phyloP scores from a whole-genome alignment of 2,797 vertebrate species.

The Mergus octosetaceus region DNA sequence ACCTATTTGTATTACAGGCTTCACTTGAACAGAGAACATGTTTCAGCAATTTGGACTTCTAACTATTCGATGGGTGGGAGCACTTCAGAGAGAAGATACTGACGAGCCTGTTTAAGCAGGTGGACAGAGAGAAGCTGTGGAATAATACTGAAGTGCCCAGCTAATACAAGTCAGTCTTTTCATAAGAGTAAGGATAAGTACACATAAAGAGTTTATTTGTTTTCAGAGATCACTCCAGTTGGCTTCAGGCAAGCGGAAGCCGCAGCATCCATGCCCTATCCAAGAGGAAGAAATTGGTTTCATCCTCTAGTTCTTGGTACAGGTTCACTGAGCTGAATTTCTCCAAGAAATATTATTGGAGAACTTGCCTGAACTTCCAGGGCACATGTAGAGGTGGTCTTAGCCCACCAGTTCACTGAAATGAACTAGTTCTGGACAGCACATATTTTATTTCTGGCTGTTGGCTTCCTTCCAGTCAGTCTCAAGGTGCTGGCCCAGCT shows the following conservation, averaged over 20 bases:
- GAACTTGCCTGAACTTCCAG: neutral
- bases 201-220: neutral
- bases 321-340: neutral
- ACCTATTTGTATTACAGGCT: neutral
- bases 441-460: neutral
- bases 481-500: neutral
- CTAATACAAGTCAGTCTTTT: neutral
- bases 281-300: neutral
- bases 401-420: neutral
- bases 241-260: neutral
- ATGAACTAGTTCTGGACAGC: neutral
- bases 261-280: neutral
- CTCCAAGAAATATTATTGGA: neutral
- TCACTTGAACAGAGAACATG: conserved; percentile 21
- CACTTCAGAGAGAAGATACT: neutral
- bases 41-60: neutral
- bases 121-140: neutral
- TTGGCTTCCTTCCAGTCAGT: neutral
- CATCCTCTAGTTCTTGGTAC: neutral
- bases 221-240: neutral
- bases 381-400: neutral
- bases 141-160: neutral
- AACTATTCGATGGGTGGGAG: neutral
- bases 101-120: neutral
- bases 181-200: neutral